Base-by-base conservation (phyloP, 2,113 vertebrate genomes). In the Sinosuthora webbiana region DNA sequence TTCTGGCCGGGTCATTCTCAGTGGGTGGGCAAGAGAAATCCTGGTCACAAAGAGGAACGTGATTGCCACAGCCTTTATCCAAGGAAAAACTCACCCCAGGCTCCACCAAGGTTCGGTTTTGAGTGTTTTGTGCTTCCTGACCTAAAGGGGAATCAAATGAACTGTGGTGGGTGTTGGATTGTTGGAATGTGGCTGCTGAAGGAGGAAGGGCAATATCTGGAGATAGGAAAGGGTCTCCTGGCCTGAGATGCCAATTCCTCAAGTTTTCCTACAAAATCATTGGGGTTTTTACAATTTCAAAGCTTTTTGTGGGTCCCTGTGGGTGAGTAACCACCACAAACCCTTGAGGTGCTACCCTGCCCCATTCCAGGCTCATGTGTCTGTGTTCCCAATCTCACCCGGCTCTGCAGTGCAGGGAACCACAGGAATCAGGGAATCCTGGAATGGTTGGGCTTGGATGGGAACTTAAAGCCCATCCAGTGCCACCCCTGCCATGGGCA, bases 391-490 rank as follows among this genome's bases (percentile, higher is more conserved):
- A 17, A 25, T 30, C 55, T 13, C 2, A 6, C 31, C n/a, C 35
- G 45, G 62, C 68, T 84, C 25, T 39, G 53, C 83, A 49, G 44
- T 11, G 47, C 4, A 7, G 6, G n/a, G 65, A n/a, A 8, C 35
- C 85, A 19, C 35, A 50, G 68, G 42, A 49, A 65, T 28, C 52
- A 27, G 27, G 65, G 50, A 57, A 57, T 42, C 7, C 25, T 10
- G 17, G 21, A 42, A 8, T 31, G 42, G 2, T 14, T 19, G 12
- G 85, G n/a, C n/a, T 1, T 6, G 65, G 30, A 63, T 37, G 4
- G 14, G 25, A 25, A 17, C 13, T 31, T 0, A 35, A 64, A 42
- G 1, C 11, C 0, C 64, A 28, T 4, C 42, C 50, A 15, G 8
- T 50, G 0, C 35, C 75, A 79, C 14, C 23, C 21, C 49, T 31